Evolutionary conservation across 2,888 invertebrate genomes (phyloP).

Genomic region (Norana najaformis): DNA sequence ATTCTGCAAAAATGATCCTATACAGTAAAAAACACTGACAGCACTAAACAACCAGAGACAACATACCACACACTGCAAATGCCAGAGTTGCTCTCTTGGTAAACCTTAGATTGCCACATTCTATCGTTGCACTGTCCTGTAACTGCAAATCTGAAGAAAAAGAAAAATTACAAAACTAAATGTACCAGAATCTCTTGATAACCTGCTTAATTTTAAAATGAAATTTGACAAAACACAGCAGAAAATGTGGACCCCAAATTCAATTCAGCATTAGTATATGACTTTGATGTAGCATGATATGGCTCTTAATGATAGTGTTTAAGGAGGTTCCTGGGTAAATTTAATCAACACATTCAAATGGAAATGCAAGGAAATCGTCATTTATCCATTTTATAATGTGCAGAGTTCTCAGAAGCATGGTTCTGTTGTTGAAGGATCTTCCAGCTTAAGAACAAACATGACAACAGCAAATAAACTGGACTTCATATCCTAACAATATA

Average conservation of each 20-base stretch:
- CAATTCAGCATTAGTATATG: neutral
- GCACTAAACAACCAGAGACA: neutral
- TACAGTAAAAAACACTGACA: neutral
- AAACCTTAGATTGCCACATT: constrained; percentile 23
- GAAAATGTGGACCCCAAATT: neutral
- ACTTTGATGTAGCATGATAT: neutral
- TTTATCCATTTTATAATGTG: neutral
- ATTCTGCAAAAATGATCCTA: neutral
- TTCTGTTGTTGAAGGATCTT: neutral
- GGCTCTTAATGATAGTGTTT: neutral
- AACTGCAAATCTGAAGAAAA: constrained; percentile 26
- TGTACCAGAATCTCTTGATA: no score
- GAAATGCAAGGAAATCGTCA: neutral
- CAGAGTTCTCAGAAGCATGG: neutral
- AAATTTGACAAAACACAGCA: neutral
- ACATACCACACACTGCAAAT: constrained; percentile 20
- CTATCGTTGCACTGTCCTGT: constrained; percentile 27
- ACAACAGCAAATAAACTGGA: neutral
- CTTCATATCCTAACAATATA: no score
- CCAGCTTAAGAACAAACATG: neutral
- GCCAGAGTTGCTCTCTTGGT: neutral
- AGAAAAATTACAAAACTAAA: neutral
- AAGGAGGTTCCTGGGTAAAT: neutral
- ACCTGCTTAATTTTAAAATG: neutral
- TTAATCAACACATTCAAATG: neutral